These are phyloP conservation scores for Raillietiella orientalis DNA, from an alignment of 2,888 invertebrate genomes.

Conservation along the genomic window DNA sequence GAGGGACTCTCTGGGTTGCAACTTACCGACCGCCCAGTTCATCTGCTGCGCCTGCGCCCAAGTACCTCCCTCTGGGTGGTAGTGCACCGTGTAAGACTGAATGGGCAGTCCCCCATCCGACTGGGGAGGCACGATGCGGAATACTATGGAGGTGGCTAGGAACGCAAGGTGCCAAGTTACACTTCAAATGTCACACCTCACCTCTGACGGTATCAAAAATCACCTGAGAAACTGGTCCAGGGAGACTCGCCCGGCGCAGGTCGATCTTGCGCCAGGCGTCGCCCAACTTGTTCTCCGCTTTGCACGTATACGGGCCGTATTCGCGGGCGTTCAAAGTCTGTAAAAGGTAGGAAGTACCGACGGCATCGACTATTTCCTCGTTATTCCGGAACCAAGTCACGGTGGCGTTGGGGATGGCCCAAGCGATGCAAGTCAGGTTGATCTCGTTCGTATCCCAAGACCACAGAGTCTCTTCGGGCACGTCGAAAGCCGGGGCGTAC, in stretches of 20 bases:
- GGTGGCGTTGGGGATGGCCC: constrained; percentile 60
- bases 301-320: constrained; percentile 33
- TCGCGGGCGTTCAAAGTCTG: background rate
- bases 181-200: too few relatives aligned
- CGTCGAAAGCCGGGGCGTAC: constrained; percentile 43
- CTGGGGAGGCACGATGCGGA: constrained; percentile 36
- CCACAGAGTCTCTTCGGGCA: constrained; percentile 28
- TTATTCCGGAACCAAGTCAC: constrained; percentile 59
- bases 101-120: constrained; percentile 41
- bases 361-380: too few relatives aligned
- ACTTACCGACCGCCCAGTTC: constrained; percentile 6
- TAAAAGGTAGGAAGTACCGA: constrained; percentile 1
- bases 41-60: constrained; percentile 20
- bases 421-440: constrained; percentile 52
- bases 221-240: constrained; percentile 27
- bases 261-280: constrained; percentile 28
- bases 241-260: constrained; percentile 35
- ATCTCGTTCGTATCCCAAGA: constrained; percentile 48
- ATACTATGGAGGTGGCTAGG: constrained; percentile 43
- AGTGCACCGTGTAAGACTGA: constrained; percentile 35
- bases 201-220: constrained; percentile 28
- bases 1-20: constrained; percentile 2
- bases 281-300: constrained; percentile 43
- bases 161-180: too few relatives aligned
- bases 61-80: constrained; percentile 27